phyloP scores from a whole-genome alignment of 2,113 vertebrate genomes.

The Heterotis niloticus region DNA sequence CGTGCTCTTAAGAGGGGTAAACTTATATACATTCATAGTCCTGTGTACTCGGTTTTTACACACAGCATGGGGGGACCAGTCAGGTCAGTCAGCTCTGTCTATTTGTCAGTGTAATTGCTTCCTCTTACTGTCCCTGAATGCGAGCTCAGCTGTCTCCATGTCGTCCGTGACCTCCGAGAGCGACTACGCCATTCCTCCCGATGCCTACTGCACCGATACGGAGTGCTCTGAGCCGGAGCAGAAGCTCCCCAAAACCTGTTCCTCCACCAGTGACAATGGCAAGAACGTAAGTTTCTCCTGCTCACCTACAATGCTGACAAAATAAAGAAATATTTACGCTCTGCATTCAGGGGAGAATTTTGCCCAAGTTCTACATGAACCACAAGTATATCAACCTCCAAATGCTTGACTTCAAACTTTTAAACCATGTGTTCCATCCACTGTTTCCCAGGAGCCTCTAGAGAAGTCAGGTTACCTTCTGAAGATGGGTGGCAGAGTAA shows the following conservation, averaged over 20 bases:
- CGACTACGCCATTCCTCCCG: slow-evolving; percentile 97
- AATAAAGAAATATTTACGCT: no score
- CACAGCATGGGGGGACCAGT: no score
- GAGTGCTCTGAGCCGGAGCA: slow-evolving; percentile 90
- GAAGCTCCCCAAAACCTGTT: slow-evolving; percentile 87
- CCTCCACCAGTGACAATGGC: slow-evolving; percentile 75
- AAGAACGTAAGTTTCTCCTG: slow-evolving; percentile 75
- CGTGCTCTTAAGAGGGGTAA: slow-evolving; percentile 87
- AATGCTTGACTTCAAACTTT: slow-evolving; percentile 60
- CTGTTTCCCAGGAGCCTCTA: slow-evolving; percentile 75
- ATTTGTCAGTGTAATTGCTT: background rate
- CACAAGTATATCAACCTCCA: no score
- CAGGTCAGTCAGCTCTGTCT: background rate
- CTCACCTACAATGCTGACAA: background rate
- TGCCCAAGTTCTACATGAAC: no score
- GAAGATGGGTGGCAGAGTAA: slow-evolving; percentile 95
- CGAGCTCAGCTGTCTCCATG: slow-evolving; percentile 78
- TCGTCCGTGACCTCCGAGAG: slow-evolving; percentile 90
- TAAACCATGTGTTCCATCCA: slow-evolving; percentile 57
- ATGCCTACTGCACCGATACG: slow-evolving; percentile 87
- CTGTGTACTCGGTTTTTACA: no score
- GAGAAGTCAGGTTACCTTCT: slow-evolving; percentile 96
- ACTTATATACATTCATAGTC: background rate
- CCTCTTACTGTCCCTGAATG: slow-evolving; percentile 5
- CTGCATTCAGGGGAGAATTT: no score